A percentile compares a stretch with the other conserved stretches of the same genome.
phyloP scores from a whole-genome alignment of 2,888 invertebrate genomes.

The Lithophane semibrunnea region DNA sequence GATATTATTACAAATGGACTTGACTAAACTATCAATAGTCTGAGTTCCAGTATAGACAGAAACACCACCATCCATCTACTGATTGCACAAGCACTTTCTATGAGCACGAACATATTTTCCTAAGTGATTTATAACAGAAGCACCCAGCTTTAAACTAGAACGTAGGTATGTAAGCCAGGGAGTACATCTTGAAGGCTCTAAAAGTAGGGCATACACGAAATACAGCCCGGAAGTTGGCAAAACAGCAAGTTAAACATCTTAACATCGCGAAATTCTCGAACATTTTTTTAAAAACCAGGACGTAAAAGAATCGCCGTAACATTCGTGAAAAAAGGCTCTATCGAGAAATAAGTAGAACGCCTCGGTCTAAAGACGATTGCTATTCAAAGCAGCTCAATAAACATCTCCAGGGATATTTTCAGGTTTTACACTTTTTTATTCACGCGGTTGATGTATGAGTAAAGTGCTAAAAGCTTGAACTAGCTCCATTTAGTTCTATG shows the following conservation, averaged over 20 bases:
- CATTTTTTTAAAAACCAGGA: constrained; percentile 52
- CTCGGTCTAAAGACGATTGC: constrained; percentile 24
- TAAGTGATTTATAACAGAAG: constrained; percentile 30
- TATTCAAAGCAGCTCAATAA: constrained; percentile 39
- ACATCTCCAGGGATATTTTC: constrained; percentile 32
- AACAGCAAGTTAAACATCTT: constrained; percentile 57
- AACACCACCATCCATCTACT: not conserved
- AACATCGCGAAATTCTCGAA: constrained; percentile 43
- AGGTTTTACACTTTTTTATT: constrained; percentile 24
- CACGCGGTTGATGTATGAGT: constrained; percentile 12
- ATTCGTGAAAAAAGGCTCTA: constrained; percentile 34
- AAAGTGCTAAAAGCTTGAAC: constrained; percentile 46
- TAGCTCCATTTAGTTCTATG: constrained; percentile 41
- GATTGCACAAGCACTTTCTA: constrained; percentile 11
- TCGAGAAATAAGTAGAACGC: constrained; percentile 33
- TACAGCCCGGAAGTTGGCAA: constrained; percentile 49
- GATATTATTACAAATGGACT: not conserved
- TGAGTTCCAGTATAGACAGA: not conserved
- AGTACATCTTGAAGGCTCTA: constrained; percentile 36
- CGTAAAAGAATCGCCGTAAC: constrained; percentile 47
- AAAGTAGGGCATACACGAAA: constrained; percentile 54
- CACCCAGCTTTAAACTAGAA: constrained; percentile 36
- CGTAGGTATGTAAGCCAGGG: constrained; percentile 22
- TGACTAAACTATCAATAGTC: not conserved
- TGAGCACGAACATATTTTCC: constrained; percentile 21